Evolutionary conservation across 1,140 invertebrate species (phyloP), one percentile per base, ranked within the genome.

Genomic region (Lasioglossum albipes): DNA sequence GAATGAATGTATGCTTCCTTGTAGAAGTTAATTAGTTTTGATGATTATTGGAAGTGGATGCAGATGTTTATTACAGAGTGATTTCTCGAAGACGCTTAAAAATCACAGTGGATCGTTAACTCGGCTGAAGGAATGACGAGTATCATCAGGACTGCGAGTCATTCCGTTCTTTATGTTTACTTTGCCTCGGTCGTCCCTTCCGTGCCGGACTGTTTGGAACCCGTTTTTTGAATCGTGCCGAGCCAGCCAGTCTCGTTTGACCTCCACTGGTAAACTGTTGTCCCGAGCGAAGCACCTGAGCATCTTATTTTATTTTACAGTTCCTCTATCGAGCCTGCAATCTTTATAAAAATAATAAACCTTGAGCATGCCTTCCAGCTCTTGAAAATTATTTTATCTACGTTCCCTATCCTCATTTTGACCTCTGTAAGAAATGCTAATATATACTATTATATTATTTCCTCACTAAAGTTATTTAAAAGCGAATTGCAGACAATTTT

Each of bases 131-230:
- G 57, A 59, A 59, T n/a, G 57, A 59, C 57, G 20, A n/a, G 57
- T n/a, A 59, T 59, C 57, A n/a, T 59, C 57, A n/a, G 54, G 4
- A 57, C n/a, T 57, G 54, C 54, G 57, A 59, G 57, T 59, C 57
- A 59, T 59, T n/a, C 57, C n/a, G 57, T 59, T 59, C 57, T 59
- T 59, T 59, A 59, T n/a, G 57, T n/a, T 59, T 59, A 59, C n/a
- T 59, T 59, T 59, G 57, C 20, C 57, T 59, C 16, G 52, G 52
- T 6, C 20, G 57, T n/a, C 57, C 52, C 7, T 59, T 59, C 57
- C 57, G 57, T 59, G 57, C 57, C 57, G 18, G 20, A 54, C 52
- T n/a, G 57, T 59, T 59, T 59, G 57, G 57, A n/a, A 59, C 57
- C 57, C 57, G 57, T 59, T 59, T 59, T 59, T 59, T 59, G n/a